These are phyloP conservation scores for Leucopsar rothschildi DNA, from an alignment of 2,113 vertebrate species.

Conservation along the genomic window DNA sequence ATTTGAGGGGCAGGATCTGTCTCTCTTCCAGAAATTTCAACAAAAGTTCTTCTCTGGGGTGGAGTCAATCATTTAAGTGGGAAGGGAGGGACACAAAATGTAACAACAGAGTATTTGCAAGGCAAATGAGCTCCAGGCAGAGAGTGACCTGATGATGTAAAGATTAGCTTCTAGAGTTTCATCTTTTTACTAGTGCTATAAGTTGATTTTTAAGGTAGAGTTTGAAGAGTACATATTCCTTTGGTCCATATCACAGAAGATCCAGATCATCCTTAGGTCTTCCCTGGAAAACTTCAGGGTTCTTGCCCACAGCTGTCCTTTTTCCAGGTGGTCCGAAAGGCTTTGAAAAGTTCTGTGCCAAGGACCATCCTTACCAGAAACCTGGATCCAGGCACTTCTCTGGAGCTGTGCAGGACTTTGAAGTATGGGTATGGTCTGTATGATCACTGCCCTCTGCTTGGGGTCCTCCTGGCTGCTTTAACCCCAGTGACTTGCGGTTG, in stretches of 20 bases:
- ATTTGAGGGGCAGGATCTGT: not conserved
- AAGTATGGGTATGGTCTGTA: not conserved
- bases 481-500: not conserved
- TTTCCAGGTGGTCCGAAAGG: accelerated
- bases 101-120: conserved; percentile 45
- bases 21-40: conserved; percentile 2
- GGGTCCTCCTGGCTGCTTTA: not conserved
- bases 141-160: not conserved
- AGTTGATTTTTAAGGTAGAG: not conserved
- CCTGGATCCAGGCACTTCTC: not conserved
- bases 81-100: not conserved
- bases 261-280: not conserved
- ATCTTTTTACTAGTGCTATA: not conserved
- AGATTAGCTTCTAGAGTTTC: not conserved
- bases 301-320: not conserved
- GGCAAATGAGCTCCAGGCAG: conserved; percentile 36
- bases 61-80: not conserved
- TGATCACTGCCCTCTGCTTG: accelerated
- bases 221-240: not conserved
- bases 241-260: not conserved
- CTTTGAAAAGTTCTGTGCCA: not conserved
- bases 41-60: conserved; percentile 15
- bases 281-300: not conserved
- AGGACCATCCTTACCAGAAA: not conserved
- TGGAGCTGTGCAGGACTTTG: not conserved